Evolutionary conservation across 2,113 vertebrate species (phyloP).

Genomic region (Neolamprologus fasciatus): DNA sequence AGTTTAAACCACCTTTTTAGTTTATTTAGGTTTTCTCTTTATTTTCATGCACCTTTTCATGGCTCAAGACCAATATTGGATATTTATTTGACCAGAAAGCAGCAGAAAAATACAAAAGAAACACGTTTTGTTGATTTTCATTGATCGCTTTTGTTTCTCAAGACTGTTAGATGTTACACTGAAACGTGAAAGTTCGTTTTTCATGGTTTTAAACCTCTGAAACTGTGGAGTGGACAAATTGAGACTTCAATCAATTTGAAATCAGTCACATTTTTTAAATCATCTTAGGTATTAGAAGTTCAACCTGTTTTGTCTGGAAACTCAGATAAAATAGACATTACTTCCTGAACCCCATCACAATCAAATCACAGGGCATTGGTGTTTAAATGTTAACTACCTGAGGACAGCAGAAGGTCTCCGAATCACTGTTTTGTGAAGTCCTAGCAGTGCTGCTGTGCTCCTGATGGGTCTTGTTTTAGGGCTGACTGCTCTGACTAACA

Average conservation of each 20-base stretch:
- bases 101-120: neutral
- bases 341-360: neutral
- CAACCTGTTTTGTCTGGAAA: neutral
- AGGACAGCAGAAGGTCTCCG: neutral
- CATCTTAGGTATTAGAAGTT: neutral
- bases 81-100: neutral
- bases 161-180: neutral
- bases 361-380: neutral
- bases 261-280: neutral
- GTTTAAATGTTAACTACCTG: neutral
- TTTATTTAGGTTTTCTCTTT: neutral
- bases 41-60: neutral
- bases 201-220: neutral
- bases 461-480: conserved; percentile 21
- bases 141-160: neutral
- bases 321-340: neutral
- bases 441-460: neutral
- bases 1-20: neutral
- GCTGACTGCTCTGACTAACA: conserved; percentile 7
- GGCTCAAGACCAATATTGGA: neutral
- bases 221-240: neutral
- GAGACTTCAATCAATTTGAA: neutral
- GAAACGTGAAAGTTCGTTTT: neutral
- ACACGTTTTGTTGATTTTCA: neutral
- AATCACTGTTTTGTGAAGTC: neutral